Conservation (phyloP, 2,888 invertebrate genomes). For the Mesopsocus fuscifrons region DNA sequence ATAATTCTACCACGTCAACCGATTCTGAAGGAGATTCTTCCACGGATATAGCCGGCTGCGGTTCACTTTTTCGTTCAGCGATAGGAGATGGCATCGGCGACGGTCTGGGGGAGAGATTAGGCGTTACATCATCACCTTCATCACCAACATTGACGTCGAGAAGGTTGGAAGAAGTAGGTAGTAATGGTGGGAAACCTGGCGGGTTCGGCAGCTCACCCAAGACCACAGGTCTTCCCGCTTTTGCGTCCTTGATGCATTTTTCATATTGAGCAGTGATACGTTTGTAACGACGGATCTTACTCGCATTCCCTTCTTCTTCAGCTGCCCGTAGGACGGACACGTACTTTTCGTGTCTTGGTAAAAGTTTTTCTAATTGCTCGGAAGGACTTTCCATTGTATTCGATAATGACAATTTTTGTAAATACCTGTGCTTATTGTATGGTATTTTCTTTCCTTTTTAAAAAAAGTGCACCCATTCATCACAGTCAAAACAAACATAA, state of each 20-base stretch:
- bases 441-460: too few species aligned
- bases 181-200: constrained; percentile 56
- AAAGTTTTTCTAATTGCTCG: too few species aligned
- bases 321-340: constrained; percentile 29
- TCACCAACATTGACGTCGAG: constrained; percentile 1
- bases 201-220: constrained; percentile 74
- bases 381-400: too few species aligned
- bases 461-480: too few species aligned
- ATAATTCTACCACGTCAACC: not conserved
- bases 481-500: too few species aligned
- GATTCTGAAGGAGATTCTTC: not conserved
- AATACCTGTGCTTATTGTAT: too few species aligned
- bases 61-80: constrained; percentile 25
- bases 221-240: constrained; percentile 52
- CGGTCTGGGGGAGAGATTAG: constrained; percentile 16
- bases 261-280: constrained; percentile 86
- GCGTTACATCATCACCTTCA: constrained; percentile 17
- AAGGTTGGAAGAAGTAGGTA: constrained; percentile 21
- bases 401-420: too few species aligned
- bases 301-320: constrained; percentile 56
- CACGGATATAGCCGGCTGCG: constrained; percentile 15
- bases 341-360: constrained; percentile 3
- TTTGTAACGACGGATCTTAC: constrained; percentile 75
- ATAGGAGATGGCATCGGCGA: constrained; percentile 16
- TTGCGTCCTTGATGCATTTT: constrained; percentile 61